Percentiles rank a stretch among this genome's conserved stretches.
These are phyloP conservation scores for Tetragnatha versicolor DNA, from an alignment of 1,140 invertebrate genomes.

Conservation along the genomic window DNA sequence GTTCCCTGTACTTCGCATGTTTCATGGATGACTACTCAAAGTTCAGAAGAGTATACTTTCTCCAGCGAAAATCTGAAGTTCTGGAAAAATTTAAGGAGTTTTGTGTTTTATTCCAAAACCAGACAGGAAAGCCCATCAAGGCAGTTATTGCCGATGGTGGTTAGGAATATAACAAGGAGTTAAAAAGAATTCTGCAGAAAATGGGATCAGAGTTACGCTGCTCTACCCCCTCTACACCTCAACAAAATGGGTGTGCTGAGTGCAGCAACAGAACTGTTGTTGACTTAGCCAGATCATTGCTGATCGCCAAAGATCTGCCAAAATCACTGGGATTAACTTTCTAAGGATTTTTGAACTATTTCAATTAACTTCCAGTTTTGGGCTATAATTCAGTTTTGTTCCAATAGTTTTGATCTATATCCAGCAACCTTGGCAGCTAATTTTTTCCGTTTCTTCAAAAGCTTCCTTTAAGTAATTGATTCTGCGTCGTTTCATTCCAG, in stretches of 20 bases:
- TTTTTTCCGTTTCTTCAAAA: too few relatives aligned
- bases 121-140: not conserved
- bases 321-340: too few relatives aligned
- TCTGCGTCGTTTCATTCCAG: too few relatives aligned
- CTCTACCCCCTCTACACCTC: conserved; percentile 64
- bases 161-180: not conserved
- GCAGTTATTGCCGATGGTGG: not conserved
- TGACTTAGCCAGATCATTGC: conserved; percentile 63
- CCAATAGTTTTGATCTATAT: too few relatives aligned
- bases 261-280: conserved; percentile 63
- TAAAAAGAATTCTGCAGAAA: not conserved
- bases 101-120: conserved; percentile 16
- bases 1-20: conserved; percentile 47
- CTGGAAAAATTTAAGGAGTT: not conserved
- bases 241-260: conserved; percentile 68
- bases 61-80: too few relatives aligned
- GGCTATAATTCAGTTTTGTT: too few relatives aligned
- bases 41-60: not conserved
- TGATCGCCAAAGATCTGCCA: conserved; percentile 58
- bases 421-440: too few relatives aligned
- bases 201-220: not conserved
- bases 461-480: too few relatives aligned
- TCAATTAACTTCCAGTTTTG: too few relatives aligned
- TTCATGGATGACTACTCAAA: conserved; percentile 57
- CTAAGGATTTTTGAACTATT: too few relatives aligned